Base-by-base conservation (phyloP, 2,113 vertebrate genomes). In the Poeciliopsis turrubarensis region DNA sequence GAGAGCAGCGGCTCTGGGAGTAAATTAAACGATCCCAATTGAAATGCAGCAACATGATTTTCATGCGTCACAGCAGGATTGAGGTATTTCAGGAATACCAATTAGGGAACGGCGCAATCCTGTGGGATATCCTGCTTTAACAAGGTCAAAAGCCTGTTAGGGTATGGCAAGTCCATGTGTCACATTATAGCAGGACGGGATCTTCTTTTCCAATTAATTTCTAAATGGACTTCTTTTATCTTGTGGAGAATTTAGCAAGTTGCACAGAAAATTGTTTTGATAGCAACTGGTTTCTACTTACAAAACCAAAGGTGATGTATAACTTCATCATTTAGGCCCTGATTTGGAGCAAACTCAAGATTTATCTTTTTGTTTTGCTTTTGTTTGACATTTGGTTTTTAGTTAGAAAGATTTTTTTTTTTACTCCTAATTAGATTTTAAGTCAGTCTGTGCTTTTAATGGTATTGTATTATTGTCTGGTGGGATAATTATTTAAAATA, bases 51-150 rank as follows among this genome's bases (percentile, higher is more conserved):
- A 64, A 64, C 4, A 1, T 51, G 54, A 31, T 72, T 25, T 72
- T 41, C 34, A 57, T 67, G 63, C n/a, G 5, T 68, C 70, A 39
- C 5, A 8, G 13, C 25, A 65, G 44, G 29, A 27, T 68, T 60
- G n/a, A n/a, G 61, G 30, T 10, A 25, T 41, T 29, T 25, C 60
- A 60, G 27, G 17, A 15, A n/a, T 25, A 31, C 14, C 27, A 63
- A 31, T 30, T 63, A 30, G 51, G 22, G 51, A 57, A 57, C 25
- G 22, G 19, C 10, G 51, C 51, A n/a, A 57, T n/a, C 51, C 51
- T 57, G 51, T 57, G 51, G 51, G 51, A 57, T 57, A n/a, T n/a
- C 51, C 51, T 57, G 51, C 51, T 57, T 57, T n/a, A 57, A n/a
- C 51, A 57, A 57, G 51, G 51, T 57, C 51, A 57, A 57, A 57